A percentile compares a stretch with the other conserved stretches of the same genome.
phyloP scores from a whole-genome alignment of 1,140 invertebrate species.

The Hypsibius dujardini region DNA sequence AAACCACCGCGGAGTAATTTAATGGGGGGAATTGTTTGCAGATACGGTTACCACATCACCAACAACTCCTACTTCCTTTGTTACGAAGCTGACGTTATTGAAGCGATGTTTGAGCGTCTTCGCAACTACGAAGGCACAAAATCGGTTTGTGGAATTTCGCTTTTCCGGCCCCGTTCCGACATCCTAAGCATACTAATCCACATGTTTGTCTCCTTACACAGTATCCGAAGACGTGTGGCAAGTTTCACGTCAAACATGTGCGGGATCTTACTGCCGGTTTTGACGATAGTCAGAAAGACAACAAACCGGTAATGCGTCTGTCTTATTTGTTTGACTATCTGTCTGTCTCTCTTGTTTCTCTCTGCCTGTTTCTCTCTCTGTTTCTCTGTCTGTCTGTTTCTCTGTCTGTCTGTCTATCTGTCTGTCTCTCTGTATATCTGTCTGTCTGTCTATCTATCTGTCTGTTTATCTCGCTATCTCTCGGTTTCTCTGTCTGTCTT shows the following conservation, averaged over 20 bases:
- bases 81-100: conserved; percentile 50
- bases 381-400: no score
- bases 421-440: no score
- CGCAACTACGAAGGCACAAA: conserved; percentile 50
- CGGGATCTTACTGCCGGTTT: conserved; percentile 76
- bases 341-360: no score
- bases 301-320: conserved; percentile 42
- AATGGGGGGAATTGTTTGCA: conserved; percentile 26
- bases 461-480: no score
- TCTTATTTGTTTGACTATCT: conserved; percentile 18
- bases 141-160: conserved; percentile 22
- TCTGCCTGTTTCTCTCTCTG: no score
- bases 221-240: conserved; percentile 52
- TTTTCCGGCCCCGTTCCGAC: neutral
- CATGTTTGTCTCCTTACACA: conserved; percentile 33
- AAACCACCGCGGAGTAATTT: neutral
- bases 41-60: conserved; percentile 63
- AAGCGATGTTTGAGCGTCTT: conserved; percentile 59
- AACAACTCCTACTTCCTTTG: conserved; percentile 77
- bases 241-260: conserved; percentile 51
- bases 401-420: no score
- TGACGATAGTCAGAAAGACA: conserved; percentile 52
- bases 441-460: no score
- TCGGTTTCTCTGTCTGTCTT: no score
- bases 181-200: neutral